phyloP scores from a whole-genome alignment of 2,797 vertebrate species.

The Miopithecus talapoin region DNA sequence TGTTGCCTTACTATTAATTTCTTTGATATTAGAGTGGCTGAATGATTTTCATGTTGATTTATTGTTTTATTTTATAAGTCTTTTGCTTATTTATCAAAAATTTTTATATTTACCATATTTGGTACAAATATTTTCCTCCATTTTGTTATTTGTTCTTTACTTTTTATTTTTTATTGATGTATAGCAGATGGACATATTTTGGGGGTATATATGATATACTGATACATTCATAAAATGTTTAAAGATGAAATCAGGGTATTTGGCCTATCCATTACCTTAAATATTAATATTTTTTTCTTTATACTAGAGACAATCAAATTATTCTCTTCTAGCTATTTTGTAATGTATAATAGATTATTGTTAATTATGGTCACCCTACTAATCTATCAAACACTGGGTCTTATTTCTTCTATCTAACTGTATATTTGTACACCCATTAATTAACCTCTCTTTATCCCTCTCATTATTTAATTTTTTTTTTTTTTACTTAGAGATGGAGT shows the following conservation, averaged over 20 bases:
- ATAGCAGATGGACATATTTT: neutral
- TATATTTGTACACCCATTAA: neutral
- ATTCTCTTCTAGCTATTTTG: neutral
- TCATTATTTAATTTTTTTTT: neutral
- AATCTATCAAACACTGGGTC: neutral
- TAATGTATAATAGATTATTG: neutral
- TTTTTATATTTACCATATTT: neutral
- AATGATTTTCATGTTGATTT: slow-evolving; percentile 9
- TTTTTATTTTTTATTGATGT: neutral
- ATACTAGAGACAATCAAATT: neutral
- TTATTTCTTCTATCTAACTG: neutral
- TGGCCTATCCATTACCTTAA: neutral
- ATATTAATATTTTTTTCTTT: neutral
- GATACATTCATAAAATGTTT: neutral
- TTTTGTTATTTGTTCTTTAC: neutral
- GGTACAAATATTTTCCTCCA: neutral
- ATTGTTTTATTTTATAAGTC: neutral
- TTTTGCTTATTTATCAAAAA: slow-evolving; percentile 27
- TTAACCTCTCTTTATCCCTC: neutral
- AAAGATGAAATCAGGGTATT: neutral
- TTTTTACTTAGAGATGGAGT: too few relatives aligned
- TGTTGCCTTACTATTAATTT: neutral
- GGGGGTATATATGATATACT: neutral
- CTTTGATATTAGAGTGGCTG: neutral
- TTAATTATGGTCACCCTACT: neutral